Evolutionary conservation across 2,888 invertebrate genomes (phyloP).

Genomic region (Steromphala cineraria): DNA sequence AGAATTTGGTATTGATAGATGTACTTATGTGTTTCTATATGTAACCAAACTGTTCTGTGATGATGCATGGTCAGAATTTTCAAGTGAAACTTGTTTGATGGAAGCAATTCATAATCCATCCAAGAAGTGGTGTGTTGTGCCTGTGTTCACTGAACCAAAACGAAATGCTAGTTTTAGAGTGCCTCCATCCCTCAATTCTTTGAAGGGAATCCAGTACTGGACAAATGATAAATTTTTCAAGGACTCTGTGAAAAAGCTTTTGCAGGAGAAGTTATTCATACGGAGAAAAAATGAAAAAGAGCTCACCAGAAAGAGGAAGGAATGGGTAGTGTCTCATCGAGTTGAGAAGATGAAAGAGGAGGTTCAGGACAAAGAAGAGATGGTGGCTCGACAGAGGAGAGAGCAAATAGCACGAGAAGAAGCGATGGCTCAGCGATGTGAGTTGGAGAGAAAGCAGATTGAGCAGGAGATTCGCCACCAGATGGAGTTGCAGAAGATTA

Average conservation of each 20-base stretch:
- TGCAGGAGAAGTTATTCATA: constrained; percentile 48
- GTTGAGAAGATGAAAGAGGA: background rate
- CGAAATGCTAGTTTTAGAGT: constrained; percentile 41
- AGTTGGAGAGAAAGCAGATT: background rate
- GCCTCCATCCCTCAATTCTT: constrained; percentile 57
- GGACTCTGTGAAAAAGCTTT: constrained; percentile 48
- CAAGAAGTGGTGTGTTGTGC: constrained; percentile 65
- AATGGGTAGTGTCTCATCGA: constrained; percentile 25
- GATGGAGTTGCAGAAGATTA: background rate
- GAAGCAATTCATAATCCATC: constrained; percentile 55
- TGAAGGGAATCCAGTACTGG: constrained; percentile 61
- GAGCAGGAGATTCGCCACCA: background rate
- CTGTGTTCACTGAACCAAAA: constrained; percentile 55
- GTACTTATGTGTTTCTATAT: constrained; percentile 63
- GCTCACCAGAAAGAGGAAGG: constrained; percentile 17
- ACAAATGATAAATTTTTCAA: constrained; percentile 56
- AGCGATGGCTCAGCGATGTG: background rate
- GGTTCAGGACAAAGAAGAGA: background rate
- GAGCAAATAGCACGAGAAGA: background rate
- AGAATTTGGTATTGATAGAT: constrained; percentile 46
- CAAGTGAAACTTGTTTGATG: constrained; percentile 61
- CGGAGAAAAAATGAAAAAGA: constrained; percentile 24
- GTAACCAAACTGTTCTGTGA: constrained; percentile 53
- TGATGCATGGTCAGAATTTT: constrained; percentile 57
- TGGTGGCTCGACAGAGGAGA: background rate